Evolutionary conservation across 2,113 vertebrate genomes (phyloP).

Genomic region (Brachypodius melanocephalos): DNA sequence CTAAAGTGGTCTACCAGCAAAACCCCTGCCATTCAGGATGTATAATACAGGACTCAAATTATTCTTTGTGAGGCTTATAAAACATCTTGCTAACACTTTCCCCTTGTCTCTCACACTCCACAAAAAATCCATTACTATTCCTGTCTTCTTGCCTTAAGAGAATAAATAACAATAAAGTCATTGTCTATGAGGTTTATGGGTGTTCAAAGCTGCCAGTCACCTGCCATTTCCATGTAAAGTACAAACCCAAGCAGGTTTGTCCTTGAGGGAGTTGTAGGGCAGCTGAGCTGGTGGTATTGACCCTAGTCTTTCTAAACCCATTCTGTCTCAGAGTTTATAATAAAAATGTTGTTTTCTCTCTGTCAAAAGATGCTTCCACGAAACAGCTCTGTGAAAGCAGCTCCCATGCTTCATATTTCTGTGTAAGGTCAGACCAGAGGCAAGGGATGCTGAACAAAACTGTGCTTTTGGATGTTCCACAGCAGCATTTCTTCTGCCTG

Average conservation of each 20-base stretch:
- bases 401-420: background rate
- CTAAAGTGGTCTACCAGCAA: background rate
- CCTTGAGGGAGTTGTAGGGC: background rate
- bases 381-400: background rate
- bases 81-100: background rate
- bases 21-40: background rate
- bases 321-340: background rate
- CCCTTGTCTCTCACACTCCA: background rate
- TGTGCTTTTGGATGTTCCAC: background rate
- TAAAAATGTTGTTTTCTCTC: background rate
- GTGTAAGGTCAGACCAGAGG: background rate
- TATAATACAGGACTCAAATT: background rate
- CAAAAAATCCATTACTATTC: constrained; percentile 13
- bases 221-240: background rate
- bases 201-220: background rate
- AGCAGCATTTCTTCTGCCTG: background rate
- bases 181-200: background rate
- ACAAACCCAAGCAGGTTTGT: background rate
- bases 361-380: background rate
- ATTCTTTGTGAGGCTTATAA: background rate
- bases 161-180: constrained; percentile 26
- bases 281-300: background rate
- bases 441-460: background rate
- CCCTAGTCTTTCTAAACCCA: background rate
- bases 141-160: background rate